Base-by-base conservation (phyloP, 2,888 invertebrate genomes). In the Aelia acuminata region DNA sequence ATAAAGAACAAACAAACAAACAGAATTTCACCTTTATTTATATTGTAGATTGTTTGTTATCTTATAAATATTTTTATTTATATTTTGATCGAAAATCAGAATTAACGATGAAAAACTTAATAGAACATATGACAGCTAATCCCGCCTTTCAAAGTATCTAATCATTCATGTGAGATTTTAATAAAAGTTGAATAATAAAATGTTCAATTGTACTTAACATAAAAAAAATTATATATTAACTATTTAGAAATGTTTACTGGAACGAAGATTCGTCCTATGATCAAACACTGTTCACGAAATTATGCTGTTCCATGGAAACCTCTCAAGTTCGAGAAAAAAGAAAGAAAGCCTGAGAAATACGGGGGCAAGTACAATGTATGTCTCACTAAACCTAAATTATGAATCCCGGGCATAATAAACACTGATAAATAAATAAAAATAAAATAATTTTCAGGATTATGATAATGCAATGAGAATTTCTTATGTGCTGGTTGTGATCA, bases 331-430 rank as follows among this genome's bases (percentile, higher is more conserved):
- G 80, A n/a, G 3, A n/a, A 13, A 47, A 80, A 80, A 11, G 80
- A 80, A 80, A 80, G 43, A 47, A 80, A 80, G 7, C 43, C 13
- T 43, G 80, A 80, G 43, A 80, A 80, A 80, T 80, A 80, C 26
- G 80, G 80, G 13, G 80, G 80, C 43, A 80, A 80, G 80, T 47
- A 43, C 11, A 80, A 80, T 80, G 80, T 80, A n/a, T 22, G 80
- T 80, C 20, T 8, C 31, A 26, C 57, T 10, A 11, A 13, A 26
- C 57, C 2, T 57, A 22, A 53, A 7, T 53, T 15, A 15, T 49
- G 3, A 18, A 49, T 4, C 18, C 15, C 4, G 49, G 4, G 4
- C 43, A 4, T 43, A 43, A 43, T 10, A 43, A 43, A n/a, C n/a
- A n/a, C n/a, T n/a, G n/a, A n/a, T n/a, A n/a, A n/a, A n/a, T n/a